Base-by-base conservation (phyloP, 2,113 vertebrate genomes). In the Apteryx mantelli region DNA sequence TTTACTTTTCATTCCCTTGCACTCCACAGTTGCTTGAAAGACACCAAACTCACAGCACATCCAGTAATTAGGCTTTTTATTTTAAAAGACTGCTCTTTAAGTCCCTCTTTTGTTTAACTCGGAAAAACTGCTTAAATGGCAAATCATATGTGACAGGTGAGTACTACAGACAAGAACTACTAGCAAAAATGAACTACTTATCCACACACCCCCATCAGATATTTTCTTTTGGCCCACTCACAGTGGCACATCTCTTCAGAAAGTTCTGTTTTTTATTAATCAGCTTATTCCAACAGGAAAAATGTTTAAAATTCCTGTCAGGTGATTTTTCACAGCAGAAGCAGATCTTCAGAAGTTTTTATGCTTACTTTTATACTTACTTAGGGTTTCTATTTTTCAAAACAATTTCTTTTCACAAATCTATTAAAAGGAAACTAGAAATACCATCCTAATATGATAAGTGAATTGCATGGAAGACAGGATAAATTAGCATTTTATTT, bases 61-160 rank as follows among this genome's bases (percentile, higher is more conserved):
- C 8, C 19, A 56, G 6, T 40, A 53, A 82, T 87, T 48, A 42
- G 3, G 2, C 2, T 24, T 7, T 26, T 80, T 50, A 36, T 22
- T 60, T 8, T 42, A 38, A 58, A 82, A 82, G 7, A 36, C 5
- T 19, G 53, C 0, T 1, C 30, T 44, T 17, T 5, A 60, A 5
- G 9, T 46, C 15, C 13, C 11, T 13, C 15, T 68, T 7, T 44
- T 50, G 4, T 71, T 79, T 86, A 36, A 69, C 15, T 61, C 8
- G 38, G 48, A 68, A 25, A 71, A 25, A 7, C 25, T 80, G 26
- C 24, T 73, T 60, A 86, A 90, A 11, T 3, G 32, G 19, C 34
- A 24, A 13, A 11, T 10, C 5, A 30, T 11, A 10, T 9, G 5
- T 12, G 20, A n/a, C 21, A 86, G 24, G 24, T 21, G 16, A 82